Conservation (phyloP, 2,888 invertebrate genomes). For the Dermolepida albohirtum region DNA sequence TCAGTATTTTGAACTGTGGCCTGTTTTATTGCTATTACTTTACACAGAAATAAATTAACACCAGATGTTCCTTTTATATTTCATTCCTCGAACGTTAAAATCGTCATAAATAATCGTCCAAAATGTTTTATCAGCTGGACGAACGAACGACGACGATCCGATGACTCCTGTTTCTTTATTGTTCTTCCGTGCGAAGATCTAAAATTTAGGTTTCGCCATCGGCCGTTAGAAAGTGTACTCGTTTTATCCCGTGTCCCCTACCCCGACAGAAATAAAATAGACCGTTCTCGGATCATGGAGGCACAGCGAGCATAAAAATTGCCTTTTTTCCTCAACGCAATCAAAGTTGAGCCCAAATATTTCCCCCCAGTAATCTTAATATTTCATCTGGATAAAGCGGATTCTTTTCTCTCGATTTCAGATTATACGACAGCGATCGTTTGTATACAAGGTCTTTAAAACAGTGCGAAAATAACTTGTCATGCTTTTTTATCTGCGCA, state of each 20-base stretch:
- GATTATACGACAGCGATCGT: slow-evolving; percentile 10
- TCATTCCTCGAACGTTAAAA: no score
- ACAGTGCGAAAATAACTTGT: background rate
- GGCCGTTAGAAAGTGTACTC: slow-evolving; percentile 11
- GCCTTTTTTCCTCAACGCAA: slow-evolving; percentile 59
- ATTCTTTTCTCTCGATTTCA: slow-evolving; percentile 13
- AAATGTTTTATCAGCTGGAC: no score
- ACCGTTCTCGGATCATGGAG: slow-evolving; percentile 52
- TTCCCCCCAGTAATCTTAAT: slow-evolving; percentile 58
- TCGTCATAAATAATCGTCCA: no score
- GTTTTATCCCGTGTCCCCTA: slow-evolving; percentile 39
- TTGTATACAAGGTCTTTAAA: slow-evolving; percentile 10
- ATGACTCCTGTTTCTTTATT: slow-evolving; percentile 1
- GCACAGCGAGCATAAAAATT: slow-evolving; percentile 61
- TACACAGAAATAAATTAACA: no score
- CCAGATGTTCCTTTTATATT: no score
- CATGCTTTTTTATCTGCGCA: no score
- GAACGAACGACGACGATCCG: no score
- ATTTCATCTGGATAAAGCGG: slow-evolving; percentile 51
- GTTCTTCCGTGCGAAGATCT: slow-evolving; percentile 11
- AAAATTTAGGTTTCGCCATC: slow-evolving; percentile 22
- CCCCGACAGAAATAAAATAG: slow-evolving; percentile 46
- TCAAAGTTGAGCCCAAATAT: slow-evolving; percentile 57
- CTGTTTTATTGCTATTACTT: no score
- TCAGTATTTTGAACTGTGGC: no score